Evolutionary conservation across 2,888 invertebrate species (phyloP), one percentile per base, ranked within the genome.

Genomic region (Drosophila maculinotata): DNA sequence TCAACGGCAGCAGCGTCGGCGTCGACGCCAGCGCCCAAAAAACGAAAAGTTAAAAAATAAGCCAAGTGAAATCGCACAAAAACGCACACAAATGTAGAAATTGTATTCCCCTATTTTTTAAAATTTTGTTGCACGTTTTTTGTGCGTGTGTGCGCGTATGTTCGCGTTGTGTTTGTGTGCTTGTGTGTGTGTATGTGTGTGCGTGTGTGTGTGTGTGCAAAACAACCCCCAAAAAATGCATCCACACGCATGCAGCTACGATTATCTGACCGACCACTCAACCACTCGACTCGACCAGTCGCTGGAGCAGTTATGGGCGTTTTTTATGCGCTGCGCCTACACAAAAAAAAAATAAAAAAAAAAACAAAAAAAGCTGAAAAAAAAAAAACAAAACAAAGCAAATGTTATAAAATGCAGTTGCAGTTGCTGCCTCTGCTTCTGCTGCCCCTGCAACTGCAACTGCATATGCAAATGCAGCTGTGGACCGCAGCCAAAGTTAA

Each of bases 41-140:
- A 38, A 45, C 31, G 20, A 38, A 39, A 31, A 47, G 10, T 54
- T 65, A 62, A 84, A 86, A 84, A 84, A 84, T 86, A 86, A 79
- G 87, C 70, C 83, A 80, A 75, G 57, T 66, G 70, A 73, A 76
- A 79, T 75, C 65, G 66, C 67, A 78, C 69, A 70, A 69, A 42
- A 68, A 69, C 60, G 62, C 66, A 69, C 75, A 74, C 73, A 79
- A 75, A 76, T 71, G 71, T 60, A 68, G 56, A 77, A 75, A 72
- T 66, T 77, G 82, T 76, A 87, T 88, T 89, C 87, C 89, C 90
- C 90, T 89, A 85, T 81, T 89, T 89, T 84, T 78, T 30, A 35
- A 52, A 59, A 62, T 71, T 59, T 67, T 80, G 53, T 69, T 63
- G 64, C 65, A 48, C 59, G 30, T 64, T 79, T 83, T 79, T 75